Conservation (phyloP, 1,140 invertebrate genomes). For the Euura lappo region DNA sequence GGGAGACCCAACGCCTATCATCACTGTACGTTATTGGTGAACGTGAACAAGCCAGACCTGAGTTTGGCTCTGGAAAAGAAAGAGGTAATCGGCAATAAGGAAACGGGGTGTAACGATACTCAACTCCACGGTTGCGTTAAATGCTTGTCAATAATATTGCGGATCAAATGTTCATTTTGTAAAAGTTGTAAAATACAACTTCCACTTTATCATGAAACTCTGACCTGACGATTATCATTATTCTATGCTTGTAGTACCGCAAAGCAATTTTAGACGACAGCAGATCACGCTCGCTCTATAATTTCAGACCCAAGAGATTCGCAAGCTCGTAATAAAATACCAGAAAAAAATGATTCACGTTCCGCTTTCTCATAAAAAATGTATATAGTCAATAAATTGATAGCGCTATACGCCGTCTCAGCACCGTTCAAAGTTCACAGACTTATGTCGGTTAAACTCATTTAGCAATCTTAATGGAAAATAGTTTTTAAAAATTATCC, state of each 20-base stretch:
- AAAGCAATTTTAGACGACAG: neutral
- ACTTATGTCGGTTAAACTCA: too few species aligned
- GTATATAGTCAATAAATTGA: too few species aligned
- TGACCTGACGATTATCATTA: neutral
- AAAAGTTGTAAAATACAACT: too few species aligned
- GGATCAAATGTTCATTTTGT: too few species aligned
- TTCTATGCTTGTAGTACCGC: neutral
- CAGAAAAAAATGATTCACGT: neutral
- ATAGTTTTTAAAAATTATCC: too few species aligned
- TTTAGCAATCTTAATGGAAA: too few species aligned
- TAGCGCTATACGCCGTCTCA: too few species aligned
- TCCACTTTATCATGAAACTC: neutral
- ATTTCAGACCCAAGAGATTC: neutral
- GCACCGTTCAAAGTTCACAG: neutral
- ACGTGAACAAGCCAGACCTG: constrained; percentile 79
- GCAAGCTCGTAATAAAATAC: neutral
- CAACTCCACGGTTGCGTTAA: too few species aligned
- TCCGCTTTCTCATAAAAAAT: neutral
- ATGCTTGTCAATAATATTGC: too few species aligned
- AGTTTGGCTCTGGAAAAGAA: constrained; percentile 69
- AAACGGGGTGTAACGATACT: too few species aligned
- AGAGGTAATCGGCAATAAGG: constrained; percentile 63
- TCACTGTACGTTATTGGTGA: constrained; percentile 90
- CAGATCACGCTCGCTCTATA: neutral
- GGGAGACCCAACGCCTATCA: constrained; percentile 87